These are phyloP conservation scores for Pseudocheirus occidentalis DNA, from an alignment of 2,797 vertebrate species.

Conservation along the genomic window DNA sequence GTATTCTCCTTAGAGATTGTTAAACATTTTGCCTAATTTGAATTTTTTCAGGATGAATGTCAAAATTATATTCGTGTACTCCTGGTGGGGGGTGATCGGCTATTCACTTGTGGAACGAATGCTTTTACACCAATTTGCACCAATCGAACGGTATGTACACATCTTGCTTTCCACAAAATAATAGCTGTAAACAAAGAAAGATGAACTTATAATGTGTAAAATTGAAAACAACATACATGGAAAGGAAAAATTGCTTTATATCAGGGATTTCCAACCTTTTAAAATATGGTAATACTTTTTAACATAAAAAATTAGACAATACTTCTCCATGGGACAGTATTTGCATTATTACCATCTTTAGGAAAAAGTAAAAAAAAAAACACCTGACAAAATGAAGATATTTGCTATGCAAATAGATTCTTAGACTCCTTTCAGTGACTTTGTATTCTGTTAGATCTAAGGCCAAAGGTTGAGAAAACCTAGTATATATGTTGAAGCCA, in stretches of 20 bases:
- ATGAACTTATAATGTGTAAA: not conserved
- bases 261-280: not conserved
- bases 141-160: conserved; percentile 92
- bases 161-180: accelerated
- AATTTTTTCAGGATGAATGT: conserved; percentile 92
- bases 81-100: conserved; percentile 92
- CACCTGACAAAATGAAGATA: not conserved
- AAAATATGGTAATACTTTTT: not conserved
- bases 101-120: conserved; percentile 97
- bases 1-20: not conserved
- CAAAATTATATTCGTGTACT: conserved; percentile 99
- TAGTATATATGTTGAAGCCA: not conserved
- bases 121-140: conserved; percentile 98
- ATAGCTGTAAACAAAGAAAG: not conserved
- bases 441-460: not conserved
- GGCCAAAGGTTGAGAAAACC: not conserved
- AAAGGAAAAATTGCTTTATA: not conserved
- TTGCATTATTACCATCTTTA: not conserved
- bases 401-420: not conserved
- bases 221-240: not conserved
- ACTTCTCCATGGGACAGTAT: not conserved
- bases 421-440: not conserved
- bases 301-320: not conserved
- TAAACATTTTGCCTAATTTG: conserved; percentile 13
- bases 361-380: not conserved